Evolutionary conservation across 2,888 invertebrate genomes (phyloP).

Genomic region (Yponomeuta plumbellus): DNA sequence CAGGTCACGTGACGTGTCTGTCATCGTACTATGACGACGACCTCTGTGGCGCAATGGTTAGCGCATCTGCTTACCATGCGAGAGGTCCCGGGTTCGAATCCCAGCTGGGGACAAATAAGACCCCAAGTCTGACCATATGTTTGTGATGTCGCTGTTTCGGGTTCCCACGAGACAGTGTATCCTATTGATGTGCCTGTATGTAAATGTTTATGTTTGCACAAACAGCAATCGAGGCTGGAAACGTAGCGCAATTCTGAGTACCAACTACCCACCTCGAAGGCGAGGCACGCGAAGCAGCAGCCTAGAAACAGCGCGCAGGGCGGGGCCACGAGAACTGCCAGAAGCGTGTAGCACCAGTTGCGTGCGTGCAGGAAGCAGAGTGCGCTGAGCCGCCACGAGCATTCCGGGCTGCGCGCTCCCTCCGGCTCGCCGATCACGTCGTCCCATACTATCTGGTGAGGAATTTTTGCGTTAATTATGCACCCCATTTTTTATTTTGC

Average conservation of each 20-base stretch:
- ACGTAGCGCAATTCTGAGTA: background rate
- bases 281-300: constrained; percentile 81
- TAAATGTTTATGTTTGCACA: no score
- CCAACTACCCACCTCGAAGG: constrained; percentile 77
- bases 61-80: no score
- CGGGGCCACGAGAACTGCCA: constrained; percentile 81
- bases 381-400: constrained; percentile 81
- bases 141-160: no score
- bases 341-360: constrained; percentile 81
- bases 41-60: no score
- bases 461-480: background rate
- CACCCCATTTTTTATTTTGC: no score
- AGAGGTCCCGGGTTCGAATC: no score
- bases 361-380: constrained; percentile 80
- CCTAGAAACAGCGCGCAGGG: constrained; percentile 80
- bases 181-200: no score
- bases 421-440: constrained; percentile 84
- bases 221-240: background rate
- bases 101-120: no score
- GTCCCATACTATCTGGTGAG: constrained; percentile 80
- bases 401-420: constrained; percentile 81
- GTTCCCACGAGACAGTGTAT: no score
- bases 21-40: no score
- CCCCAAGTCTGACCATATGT: no score
- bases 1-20: no score